phyloP scores from a whole-genome alignment of 1,140 invertebrate species.

The Mamestra configurata region DNA sequence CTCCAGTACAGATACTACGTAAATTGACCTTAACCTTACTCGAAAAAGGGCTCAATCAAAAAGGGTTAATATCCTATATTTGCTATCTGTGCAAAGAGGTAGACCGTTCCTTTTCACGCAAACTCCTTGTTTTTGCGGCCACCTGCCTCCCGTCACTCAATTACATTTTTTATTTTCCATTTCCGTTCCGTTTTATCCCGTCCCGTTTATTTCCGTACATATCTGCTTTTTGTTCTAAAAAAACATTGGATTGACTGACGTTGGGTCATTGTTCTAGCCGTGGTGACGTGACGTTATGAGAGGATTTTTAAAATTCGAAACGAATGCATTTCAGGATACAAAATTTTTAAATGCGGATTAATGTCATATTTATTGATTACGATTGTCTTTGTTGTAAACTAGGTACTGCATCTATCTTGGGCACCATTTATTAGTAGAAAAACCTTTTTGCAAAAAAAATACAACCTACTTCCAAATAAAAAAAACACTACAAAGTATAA shows the following conservation, averaged over 20 bases:
- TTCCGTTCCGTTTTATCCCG: constrained; percentile 50
- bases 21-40: neutral
- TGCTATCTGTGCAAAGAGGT: constrained; percentile 4
- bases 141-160: constrained; percentile 53
- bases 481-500: too few species aligned
- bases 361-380: too few species aligned
- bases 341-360: neutral
- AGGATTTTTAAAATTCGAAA: neutral
- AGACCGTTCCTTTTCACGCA: constrained; percentile 57
- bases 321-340: neutral
- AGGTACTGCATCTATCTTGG: too few species aligned
- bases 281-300: neutral
- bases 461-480: too few species aligned
- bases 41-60: constrained; percentile 6
- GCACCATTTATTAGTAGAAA: too few species aligned
- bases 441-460: too few species aligned
- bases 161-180: constrained; percentile 56
- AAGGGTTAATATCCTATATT: neutral
- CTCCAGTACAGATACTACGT: neutral
- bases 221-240: constrained; percentile 9
- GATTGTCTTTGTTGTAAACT: too few species aligned
- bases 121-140: constrained; percentile 54
- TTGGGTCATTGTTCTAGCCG: neutral
- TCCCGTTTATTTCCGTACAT: constrained; percentile 39
- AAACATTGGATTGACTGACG: neutral